phyloP scores from a whole-genome alignment of 2,797 vertebrate genomes.

The Neomorphus geoffroyi region DNA sequence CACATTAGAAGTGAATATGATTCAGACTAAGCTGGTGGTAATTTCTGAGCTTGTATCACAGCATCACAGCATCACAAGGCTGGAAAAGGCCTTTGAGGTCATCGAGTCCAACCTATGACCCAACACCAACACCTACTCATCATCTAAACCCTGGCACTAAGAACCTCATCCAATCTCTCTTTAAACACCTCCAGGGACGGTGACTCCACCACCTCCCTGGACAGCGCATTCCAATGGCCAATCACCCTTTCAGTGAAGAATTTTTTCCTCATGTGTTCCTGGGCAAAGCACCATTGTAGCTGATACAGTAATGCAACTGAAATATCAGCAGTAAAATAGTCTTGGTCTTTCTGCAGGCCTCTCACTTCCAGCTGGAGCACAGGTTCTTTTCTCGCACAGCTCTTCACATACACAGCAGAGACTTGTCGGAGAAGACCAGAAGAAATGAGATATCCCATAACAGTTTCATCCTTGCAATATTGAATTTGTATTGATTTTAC shows the following conservation, averaged over 20 bases:
- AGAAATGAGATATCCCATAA: not conserved
- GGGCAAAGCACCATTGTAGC: not conserved
- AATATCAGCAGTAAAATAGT: not conserved
- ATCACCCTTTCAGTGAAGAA: too few species aligned
- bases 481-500: not conserved
- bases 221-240: too few species aligned
- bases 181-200: too few species aligned
- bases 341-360: not conserved
- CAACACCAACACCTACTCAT: too few species aligned
- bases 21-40: rapidly evolving
- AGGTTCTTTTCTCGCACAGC: not conserved
- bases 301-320: not conserved
- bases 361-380: not conserved
- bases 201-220: too few species aligned
- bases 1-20: not conserved
- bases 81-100: too few species aligned
- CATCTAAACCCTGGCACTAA: too few species aligned
- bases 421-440: not conserved
- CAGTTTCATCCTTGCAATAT: not conserved
- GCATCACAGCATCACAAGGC: too few species aligned
- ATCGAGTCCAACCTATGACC: too few species aligned
- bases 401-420: not conserved
- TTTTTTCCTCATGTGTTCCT: not conserved
- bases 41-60: not conserved
- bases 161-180: too few species aligned